Base-by-base conservation (phyloP, 2,797 vertebrate species). In the Periparus ater region DNA sequence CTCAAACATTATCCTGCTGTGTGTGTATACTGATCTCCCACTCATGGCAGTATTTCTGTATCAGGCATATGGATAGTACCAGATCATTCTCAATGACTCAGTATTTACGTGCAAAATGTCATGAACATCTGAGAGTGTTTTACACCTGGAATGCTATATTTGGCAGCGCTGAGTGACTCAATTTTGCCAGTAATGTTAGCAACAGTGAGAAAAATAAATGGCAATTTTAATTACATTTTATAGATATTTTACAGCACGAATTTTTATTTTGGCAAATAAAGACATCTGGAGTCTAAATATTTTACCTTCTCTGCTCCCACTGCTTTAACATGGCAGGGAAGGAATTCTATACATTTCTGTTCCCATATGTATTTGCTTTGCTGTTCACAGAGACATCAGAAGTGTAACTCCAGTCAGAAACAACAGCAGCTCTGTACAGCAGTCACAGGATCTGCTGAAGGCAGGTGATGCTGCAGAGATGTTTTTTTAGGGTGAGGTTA, bases 91-190 rank as follows among this genome's bases (percentile, higher is more conserved):
- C 95, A 91, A 70, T 95, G 95, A 97, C 89, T 97, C 96, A 97
- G 38, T 96, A 93, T 96, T 96, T 95, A 96, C 30, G 4, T 94
- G 93, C 77, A 95, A 94, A 95, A 93, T 95, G 93, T 86, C 95
- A 94, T 95, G 95, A 96, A 96, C 94, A 96, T 92, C 91, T 94
- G 83, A 93, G 76, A 93, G 66, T 63, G 82, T 91, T 95, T 88
- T 96, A 96, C 95, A 96, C 94, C 95, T 97, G 95, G 95, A 97
- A 95, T 88, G 55, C 89, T 95, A 95, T 96, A 95, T 96, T 96
- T 89, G 92, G 92, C 85, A 96, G 88, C 57, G 53, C 16, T 57
- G 79, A 92, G 65, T 96, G 93, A 96, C 70, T 96, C 92, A 96
- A 91, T 86, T 94, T 94, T 96, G 66, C 70, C 84, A 88, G 82